Conservation (phyloP, 64 coral and sea anemone genomes). For the Trachythela sp. region DNA sequence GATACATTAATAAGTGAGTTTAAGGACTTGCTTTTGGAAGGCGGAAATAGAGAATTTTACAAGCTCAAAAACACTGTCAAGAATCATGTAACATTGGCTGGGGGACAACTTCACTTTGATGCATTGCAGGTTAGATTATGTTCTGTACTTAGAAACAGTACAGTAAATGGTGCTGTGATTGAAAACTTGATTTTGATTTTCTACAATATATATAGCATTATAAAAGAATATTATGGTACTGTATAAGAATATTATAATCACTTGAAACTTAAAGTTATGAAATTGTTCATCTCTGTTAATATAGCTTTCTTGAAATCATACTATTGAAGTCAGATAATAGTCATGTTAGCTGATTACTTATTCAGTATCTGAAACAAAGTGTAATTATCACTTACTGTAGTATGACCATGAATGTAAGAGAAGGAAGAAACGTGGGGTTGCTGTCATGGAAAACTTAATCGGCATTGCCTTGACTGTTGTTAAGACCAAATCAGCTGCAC, state of each 20-base stretch:
- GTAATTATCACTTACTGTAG: not conserved
- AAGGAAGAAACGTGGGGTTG: slow-evolving; percentile 17
- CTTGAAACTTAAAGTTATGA: too few relatives aligned
- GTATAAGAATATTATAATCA: too few relatives aligned
- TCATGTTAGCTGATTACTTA: too few relatives aligned
- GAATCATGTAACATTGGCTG: slow-evolving; percentile 25
- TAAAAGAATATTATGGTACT: not conserved
- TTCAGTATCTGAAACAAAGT: too few relatives aligned
- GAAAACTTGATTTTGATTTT: too few relatives aligned
- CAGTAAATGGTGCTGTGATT: not conserved
- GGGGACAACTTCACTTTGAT: slow-evolving; percentile 6
- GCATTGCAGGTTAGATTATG: slow-evolving; percentile 11
- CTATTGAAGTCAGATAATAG: too few relatives aligned
- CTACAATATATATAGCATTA: not conserved
- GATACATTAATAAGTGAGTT: not conserved
- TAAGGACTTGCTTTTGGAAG: slow-evolving; percentile 22
- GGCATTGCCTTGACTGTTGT: slow-evolving; percentile 19
- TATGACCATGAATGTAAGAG: slow-evolving; percentile 19
- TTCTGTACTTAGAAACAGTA: too few relatives aligned
- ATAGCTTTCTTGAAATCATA: too few relatives aligned
- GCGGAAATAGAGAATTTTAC: slow-evolving; percentile 12
- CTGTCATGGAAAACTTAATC: slow-evolving; percentile 3
- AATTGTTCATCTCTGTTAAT: too few relatives aligned
- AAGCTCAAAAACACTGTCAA: slow-evolving; percentile 7
- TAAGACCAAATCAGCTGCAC: slow-evolving; percentile 17